A percentile compares a stretch with the other conserved stretches of the same genome.
phyloP scores from a whole-genome alignment of 2,797 vertebrate species.

The Melanotaenia maccullochi region DNA sequence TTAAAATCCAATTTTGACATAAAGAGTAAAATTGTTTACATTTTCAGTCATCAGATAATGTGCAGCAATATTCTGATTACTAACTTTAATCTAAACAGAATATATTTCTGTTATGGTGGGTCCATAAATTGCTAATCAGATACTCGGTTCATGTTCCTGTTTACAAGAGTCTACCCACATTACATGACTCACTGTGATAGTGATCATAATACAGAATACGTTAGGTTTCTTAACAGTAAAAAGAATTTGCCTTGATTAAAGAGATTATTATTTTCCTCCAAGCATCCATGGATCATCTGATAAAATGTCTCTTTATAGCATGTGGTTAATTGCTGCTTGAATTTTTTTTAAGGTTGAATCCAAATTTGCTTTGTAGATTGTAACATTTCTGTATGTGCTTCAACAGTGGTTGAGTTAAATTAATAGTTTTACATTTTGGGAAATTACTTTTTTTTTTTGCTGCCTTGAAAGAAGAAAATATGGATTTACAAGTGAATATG shows the following conservation, averaged over 20 bases:
- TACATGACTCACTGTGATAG: constrained; percentile 3
- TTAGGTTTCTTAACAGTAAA: constrained; percentile 10
- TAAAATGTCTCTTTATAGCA: constrained; percentile 29
- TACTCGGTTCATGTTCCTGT: background rate
- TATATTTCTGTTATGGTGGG: background rate
- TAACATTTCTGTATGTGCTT: constrained; percentile 28
- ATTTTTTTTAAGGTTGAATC: constrained; percentile 10
- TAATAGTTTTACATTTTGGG: constrained; percentile 43
- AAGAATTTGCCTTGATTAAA: constrained; percentile 3
- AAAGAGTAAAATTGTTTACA: constrained; percentile 19
- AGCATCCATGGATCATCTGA: constrained; percentile 72
- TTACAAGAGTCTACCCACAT: background rate
- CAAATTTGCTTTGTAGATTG: constrained; percentile 24
- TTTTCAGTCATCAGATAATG: constrained; percentile 24
- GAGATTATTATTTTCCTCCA: constrained; percentile 21
- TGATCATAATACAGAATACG: constrained; percentile 6
- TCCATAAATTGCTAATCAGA: background rate
- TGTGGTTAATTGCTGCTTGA: constrained; percentile 46
- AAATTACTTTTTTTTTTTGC: constrained; percentile 19
- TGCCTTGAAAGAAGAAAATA: background rate
- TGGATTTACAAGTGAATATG: background rate
- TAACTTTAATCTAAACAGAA: background rate
- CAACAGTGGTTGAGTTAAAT: constrained; percentile 18
- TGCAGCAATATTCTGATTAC: background rate
- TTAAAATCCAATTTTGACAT: background rate